These are phyloP conservation scores for Tor tambroides DNA, from an alignment of 2,113 vertebrate genomes.

Conservation along the genomic window DNA sequence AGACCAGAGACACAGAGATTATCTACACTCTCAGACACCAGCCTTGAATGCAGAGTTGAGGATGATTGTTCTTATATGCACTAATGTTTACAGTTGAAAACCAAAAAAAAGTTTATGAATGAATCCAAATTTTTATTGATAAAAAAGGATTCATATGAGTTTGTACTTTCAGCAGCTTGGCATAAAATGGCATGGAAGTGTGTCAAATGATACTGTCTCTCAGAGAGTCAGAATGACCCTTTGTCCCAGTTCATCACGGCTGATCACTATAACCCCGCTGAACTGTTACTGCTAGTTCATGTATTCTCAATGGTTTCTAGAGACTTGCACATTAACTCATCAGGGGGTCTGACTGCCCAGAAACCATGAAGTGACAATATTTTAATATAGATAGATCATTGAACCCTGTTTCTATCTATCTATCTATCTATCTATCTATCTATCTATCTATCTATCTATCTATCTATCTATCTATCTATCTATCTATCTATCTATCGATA, in stretches of 20 bases:
- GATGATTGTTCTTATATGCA: background rate
- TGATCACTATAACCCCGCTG: conserved; percentile 32
- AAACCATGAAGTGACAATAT: background rate
- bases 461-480: background rate
- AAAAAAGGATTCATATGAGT: too few relatives aligned
- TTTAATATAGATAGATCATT: background rate
- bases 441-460: background rate
- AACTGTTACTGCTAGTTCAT: conserved; percentile 32
- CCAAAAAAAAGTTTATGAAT: background rate
- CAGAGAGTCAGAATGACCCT: background rate
- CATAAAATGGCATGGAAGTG: background rate
- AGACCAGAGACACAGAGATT: background rate
- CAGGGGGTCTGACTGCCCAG: conserved; percentile 9
- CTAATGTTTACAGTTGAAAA: background rate
- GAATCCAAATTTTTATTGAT: background rate
- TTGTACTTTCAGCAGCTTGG: background rate
- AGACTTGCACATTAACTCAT: conserved; percentile 12
- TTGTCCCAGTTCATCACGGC: conserved; percentile 22
- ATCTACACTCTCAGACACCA: background rate
- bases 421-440: too few relatives aligned
- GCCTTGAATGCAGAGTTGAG: background rate
- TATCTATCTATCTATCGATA: background rate
- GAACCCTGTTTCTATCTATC: background rate
- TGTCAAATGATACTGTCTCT: background rate
- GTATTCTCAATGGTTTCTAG: conserved; percentile 18